Evolutionary conservation across 2,113 vertebrate genomes (phyloP).

Genomic region (Lepidothrix coronata): DNA sequence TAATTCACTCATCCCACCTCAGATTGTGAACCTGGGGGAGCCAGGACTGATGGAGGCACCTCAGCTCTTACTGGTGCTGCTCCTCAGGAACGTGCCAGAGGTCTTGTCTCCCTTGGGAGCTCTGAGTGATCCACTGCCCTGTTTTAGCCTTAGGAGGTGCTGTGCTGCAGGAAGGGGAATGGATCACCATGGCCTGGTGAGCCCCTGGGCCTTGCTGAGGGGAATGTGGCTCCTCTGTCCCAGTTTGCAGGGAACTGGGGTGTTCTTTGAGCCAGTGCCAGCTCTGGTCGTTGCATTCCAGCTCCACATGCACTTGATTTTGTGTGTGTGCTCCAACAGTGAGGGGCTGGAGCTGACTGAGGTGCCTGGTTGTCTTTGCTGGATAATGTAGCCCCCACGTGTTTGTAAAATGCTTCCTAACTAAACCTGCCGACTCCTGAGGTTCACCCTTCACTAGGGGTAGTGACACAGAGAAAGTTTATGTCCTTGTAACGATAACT

Average conservation of each 20-base stretch:
- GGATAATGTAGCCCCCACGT: background rate
- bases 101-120: background rate
- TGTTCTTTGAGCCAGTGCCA: background rate
- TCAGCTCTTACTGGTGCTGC: background rate
- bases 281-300: background rate
- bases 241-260: background rate
- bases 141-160: background rate
- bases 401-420: background rate
- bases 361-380: background rate
- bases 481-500: background rate
- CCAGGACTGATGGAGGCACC: background rate
- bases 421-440: no score
- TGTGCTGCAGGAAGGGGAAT: background rate
- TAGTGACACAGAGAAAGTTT: background rate
- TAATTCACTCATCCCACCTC: background rate
- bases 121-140: fast-evolving
- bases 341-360: background rate
- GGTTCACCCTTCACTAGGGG: no score
- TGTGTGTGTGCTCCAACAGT: background rate
- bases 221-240: background rate
- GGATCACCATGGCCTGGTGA: background rate
- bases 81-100: background rate
- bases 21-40: background rate
- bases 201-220: background rate
- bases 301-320: background rate